These are phyloP conservation scores for Choreutis nemorana DNA, from an alignment of 2,888 invertebrate genomes.

Conservation along the genomic window DNA sequence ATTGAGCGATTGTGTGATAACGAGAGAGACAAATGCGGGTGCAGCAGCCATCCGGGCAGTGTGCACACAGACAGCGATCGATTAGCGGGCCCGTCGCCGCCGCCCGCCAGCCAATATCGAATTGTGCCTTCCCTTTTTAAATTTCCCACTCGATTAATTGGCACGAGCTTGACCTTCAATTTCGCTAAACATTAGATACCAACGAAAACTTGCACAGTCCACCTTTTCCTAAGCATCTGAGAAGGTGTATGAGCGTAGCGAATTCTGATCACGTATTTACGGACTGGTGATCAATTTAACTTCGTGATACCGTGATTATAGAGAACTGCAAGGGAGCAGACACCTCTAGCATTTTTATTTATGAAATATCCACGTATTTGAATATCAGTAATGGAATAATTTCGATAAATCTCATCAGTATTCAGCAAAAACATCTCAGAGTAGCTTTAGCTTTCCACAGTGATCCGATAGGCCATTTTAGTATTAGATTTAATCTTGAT, in stretches of 20 bases:
- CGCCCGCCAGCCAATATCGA: slow-evolving; percentile 43
- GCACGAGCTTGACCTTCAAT: too few species aligned
- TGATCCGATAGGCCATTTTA: slow-evolving; percentile 26
- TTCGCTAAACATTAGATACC: too few species aligned
- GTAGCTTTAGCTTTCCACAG: slow-evolving; percentile 27
- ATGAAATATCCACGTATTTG: slow-evolving; percentile 43
- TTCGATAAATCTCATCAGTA: slow-evolving; percentile 46
- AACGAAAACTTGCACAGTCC: too few species aligned
- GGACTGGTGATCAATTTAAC: slow-evolving; percentile 61
- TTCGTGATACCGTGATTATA: slow-evolving; percentile 52
- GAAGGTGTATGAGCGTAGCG: slow-evolving; percentile 29
- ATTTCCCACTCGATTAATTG: too few species aligned
- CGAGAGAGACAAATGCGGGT: slow-evolving; percentile 45
- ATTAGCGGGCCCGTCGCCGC: slow-evolving; percentile 46
- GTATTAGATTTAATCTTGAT: slow-evolving; percentile 32
- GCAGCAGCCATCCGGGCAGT: slow-evolving; percentile 35
- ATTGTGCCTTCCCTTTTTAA: slow-evolving; percentile 42
- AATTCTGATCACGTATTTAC: slow-evolving; percentile 41
- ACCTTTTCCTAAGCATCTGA: too few species aligned
- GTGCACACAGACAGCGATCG: slow-evolving; percentile 61
- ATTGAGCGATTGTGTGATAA: slow-evolving; percentile 25
- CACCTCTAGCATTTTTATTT: slow-evolving; percentile 49
- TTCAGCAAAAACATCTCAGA: slow-evolving; percentile 39
- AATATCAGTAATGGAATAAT: slow-evolving; percentile 55
- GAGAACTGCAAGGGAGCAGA: slow-evolving; percentile 46